Evolutionary conservation across 2,888 invertebrate species (phyloP).

Genomic region (Calameuta filiformis): DNA sequence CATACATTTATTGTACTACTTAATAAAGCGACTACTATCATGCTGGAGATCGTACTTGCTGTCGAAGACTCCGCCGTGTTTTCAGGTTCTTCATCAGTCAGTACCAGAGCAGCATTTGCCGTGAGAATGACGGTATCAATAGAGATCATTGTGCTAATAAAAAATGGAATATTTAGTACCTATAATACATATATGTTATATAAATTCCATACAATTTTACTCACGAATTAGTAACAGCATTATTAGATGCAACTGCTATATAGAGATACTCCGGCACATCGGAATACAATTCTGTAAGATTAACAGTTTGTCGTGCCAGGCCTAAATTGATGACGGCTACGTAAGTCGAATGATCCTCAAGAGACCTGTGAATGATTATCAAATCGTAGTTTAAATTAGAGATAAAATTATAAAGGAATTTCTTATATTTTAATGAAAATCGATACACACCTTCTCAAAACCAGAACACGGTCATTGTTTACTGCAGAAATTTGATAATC

Average conservation of each 20-base stretch:
- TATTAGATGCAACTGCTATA: slow-evolving; percentile 41
- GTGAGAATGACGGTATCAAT: slow-evolving; percentile 1
- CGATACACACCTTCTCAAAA: slow-evolving; percentile 44
- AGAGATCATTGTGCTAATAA: not conserved
- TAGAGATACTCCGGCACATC: slow-evolving; percentile 35
- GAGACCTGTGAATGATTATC: slow-evolving; percentile 29
- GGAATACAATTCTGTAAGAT: slow-evolving; percentile 42
- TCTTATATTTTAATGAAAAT: not conserved
- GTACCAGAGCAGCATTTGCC: slow-evolving; percentile 17
- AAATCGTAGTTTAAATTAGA: not conserved
- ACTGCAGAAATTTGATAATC: slow-evolving; percentile 38
- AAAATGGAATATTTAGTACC: not conserved
- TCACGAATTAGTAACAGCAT: slow-evolving; percentile 33
- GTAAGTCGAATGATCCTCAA: slow-evolving; percentile 39
- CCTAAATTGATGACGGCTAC: slow-evolving; percentile 46
- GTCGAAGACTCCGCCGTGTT: not conserved
- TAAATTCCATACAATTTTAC: not conserved
- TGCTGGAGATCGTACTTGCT: not conserved
- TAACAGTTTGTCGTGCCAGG: slow-evolving; percentile 30
- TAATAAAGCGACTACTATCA: not conserved
- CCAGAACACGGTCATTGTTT: slow-evolving; percentile 42
- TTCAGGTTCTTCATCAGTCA: slow-evolving; percentile 8
- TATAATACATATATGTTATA: not conserved
- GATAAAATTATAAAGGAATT: not conserved
- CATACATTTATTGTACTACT: not conserved